Evolutionary conservation across 92 coral and sea anemone species (phyloP), one percentile per base, ranked within the genome.

Genomic region (Umimayanthus kanabou): DNA sequence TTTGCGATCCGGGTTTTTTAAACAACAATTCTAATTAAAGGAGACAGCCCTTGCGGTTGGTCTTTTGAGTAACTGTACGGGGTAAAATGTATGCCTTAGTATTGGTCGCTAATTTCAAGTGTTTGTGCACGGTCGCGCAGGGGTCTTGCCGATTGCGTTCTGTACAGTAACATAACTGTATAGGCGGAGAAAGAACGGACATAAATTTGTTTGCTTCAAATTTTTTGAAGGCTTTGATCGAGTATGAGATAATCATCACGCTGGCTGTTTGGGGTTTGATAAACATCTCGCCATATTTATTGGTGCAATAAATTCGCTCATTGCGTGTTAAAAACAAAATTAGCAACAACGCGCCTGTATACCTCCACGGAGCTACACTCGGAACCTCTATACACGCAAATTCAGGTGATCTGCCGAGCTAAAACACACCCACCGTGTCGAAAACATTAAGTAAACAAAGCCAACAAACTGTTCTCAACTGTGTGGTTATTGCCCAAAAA

Each of bases 21-120:
- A 83, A 25, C 87, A 69, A 67, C 78, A 83, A 40, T 45, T 83
- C 45, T 73, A 83, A 83, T 69, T 83, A 83, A 83, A 69, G 40
- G 77, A 45, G 78, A 25, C 87, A 45, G 23, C 33, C 39, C 66
- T 25, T 72, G 26, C 66, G 42, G 77, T 26, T 83, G 87, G 78
- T 83, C 87, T 69, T 72, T 67, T 67, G 87, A 69, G 61, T n/a
- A 28, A 83, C 87, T 45, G 64, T 82, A 28, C 39, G 67, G 87
- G 66, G 77, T 69, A 39, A 71, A 83, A 25, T 83, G 39, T 69
- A 49, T 69, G 23, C 18, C 4, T 23, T 14, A 16, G 77, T 29
- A n/a, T 40, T 43, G 77, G 43, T 29, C 73, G 39, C 73, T 42
- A 55, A 20, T 33, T 13, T 29, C 72, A 33, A 57, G 30, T 70